Percentiles rank a stretch among this genome's conserved stretches.
Evolutionary conservation across 2,888 invertebrate genomes (phyloP).

Genomic region (Drosophila fungiperda): DNA sequence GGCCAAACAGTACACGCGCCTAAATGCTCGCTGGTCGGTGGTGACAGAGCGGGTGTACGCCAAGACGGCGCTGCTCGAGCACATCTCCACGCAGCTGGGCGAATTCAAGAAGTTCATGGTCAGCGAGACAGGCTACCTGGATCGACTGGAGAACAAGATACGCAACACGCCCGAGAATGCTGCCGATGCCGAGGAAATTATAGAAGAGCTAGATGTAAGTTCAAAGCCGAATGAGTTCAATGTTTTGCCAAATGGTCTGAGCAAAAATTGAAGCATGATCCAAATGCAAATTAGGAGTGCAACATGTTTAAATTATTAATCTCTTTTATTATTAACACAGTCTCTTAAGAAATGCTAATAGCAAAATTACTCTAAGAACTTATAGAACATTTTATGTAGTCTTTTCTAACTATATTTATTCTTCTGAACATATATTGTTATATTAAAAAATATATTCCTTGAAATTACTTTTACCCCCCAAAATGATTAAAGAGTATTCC

Average conservation of each 20-base stretch:
- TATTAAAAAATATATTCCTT: too few relatives aligned
- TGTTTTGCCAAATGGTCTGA: background rate
- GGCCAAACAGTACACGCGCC: conserved; percentile 88
- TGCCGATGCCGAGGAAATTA: conserved; percentile 95
- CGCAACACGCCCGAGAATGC: conserved; percentile 89
- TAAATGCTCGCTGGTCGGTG: conserved; percentile 90
- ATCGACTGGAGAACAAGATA: conserved; percentile 91
- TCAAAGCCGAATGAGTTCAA: background rate
- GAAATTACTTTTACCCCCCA: too few relatives aligned
- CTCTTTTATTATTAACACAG: background rate
- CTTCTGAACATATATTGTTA: conserved; percentile 74
- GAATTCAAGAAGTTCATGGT: conserved; percentile 92
- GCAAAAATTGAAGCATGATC: background rate
- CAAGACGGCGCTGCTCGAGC: conserved; percentile 88
- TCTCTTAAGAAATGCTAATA: background rate
- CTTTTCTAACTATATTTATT: background rate
- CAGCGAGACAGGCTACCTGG: conserved; percentile 90
- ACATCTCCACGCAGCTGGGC: conserved; percentile 91
- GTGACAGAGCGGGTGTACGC: conserved; percentile 90
- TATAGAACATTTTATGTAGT: background rate
- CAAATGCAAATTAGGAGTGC: background rate
- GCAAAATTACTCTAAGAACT: background rate
- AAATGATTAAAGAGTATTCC: background rate
- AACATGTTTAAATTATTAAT: background rate
- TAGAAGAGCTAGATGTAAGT: conserved; percentile 94